Evolutionary conservation across 2,888 invertebrate species (phyloP).

Genomic region (Eueremaeus valkanovi): DNA sequence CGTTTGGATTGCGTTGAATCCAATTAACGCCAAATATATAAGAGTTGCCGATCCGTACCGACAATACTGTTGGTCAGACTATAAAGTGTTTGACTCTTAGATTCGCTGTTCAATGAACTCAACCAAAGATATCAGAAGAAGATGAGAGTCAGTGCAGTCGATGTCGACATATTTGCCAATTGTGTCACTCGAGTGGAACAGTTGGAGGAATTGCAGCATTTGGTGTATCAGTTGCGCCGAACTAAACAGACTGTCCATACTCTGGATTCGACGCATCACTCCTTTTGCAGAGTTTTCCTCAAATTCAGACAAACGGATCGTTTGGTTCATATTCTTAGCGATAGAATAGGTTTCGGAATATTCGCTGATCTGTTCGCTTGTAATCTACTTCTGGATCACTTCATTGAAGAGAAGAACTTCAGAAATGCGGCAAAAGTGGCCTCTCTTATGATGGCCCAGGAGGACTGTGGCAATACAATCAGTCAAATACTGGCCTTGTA

Average conservation of each 20-base stretch:
- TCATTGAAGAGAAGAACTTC: conserved; percentile 65
- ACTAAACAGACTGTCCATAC: conserved; percentile 67
- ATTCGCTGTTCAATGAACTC: conserved; percentile 54
- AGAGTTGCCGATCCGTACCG: no score
- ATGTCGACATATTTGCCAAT: conserved; percentile 78
- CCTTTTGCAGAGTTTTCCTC: conserved; percentile 61
- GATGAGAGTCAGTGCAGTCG: conserved; percentile 67
- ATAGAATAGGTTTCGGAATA: conserved; percentile 80
- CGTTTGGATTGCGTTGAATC: no score
- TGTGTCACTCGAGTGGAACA: conserved; percentile 59
- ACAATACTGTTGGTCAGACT: no score
- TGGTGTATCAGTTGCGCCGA: conserved; percentile 60
- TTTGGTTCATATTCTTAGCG: conserved; percentile 68
- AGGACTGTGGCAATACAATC: conserved; percentile 71
- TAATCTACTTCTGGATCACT: conserved; percentile 73
- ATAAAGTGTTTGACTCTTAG: conserved; percentile 1
- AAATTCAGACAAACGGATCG: conserved; percentile 60
- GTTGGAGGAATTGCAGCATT: conserved; percentile 67
- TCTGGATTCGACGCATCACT: conserved; percentile 76
- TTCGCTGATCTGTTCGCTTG: conserved; percentile 77
- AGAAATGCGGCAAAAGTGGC: conserved; percentile 70
- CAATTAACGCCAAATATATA: no score
- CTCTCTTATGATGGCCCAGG: conserved; percentile 77
- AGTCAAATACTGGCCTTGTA: conserved; percentile 66
- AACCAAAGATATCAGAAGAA: conserved; percentile 63